Base-by-base conservation (phyloP, 2,113 vertebrate species). In the Dermatemys mawii region DNA sequence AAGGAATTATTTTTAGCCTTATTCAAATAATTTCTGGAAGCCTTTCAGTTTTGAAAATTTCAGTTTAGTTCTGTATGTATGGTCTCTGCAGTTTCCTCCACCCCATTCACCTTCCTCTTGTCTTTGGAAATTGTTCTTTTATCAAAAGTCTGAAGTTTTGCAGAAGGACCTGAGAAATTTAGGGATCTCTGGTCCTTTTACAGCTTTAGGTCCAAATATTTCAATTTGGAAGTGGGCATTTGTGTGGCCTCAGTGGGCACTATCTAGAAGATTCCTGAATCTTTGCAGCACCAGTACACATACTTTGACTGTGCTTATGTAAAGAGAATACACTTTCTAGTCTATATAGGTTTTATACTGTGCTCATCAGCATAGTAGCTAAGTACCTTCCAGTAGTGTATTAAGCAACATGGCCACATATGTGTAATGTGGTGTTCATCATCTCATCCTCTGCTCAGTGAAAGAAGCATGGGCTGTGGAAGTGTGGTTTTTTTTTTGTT, bases 201-300 rank as follows among this genome's bases (percentile, higher is more conserved):
- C 6, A 27, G 35, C 50, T 1, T 0, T 5, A 4, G 10, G 6
- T 85, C n/a, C 4, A 63, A 78, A 73, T 4, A 46, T 10, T 54
- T 73, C 21, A 2, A 44, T 84, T 22, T 78, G n/a, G 35, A 4
- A 67, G 63, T 57, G 54, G 8, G 53, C 21, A 54, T 54, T 55
- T 55, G 54, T 5, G 3, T 57, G 8, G 21, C 51, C 24, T 44
- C 17, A 38, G 19, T 35, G n/a, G 17, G 17, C 63, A 35, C 16
- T n/a, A 21, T 90, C 12, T 76, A 55, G 32, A 50, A 11, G 7
- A 19, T 94, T 78, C 11, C 8, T 84, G 53, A 19, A 7, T 35
- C n/a, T 53, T 38, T 0, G 0, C 17, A 50, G 75, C 63, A 51
- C 29, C 50, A 87, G n/a, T 78, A 63, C 51, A 0, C 53, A 87